These are phyloP conservation scores for Scaptomyza pallida DNA, from an alignment of 1,140 invertebrate genomes.

Conservation along the genomic window DNA sequence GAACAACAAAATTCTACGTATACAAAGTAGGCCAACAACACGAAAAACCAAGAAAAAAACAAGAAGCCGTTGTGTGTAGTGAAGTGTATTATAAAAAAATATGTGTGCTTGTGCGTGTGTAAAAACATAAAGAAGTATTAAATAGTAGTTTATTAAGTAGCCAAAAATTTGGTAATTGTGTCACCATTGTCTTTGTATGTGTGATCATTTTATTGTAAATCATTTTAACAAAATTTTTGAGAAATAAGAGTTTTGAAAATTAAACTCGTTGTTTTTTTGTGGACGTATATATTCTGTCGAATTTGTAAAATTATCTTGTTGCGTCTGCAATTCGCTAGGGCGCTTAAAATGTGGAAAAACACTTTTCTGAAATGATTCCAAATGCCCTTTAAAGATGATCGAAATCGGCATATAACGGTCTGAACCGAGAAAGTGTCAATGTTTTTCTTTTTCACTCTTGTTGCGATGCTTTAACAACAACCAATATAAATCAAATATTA, in stretches of 20 bases:
- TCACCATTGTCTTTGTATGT: slow-evolving; percentile 49
- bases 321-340: slow-evolving; percentile 44
- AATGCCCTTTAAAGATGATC: slow-evolving; percentile 28
- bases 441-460: slow-evolving; percentile 44
- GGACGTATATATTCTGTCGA: slow-evolving; percentile 39
- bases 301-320: slow-evolving; percentile 81
- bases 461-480: slow-evolving; percentile 55
- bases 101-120: slow-evolving; percentile 14
- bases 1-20: slow-evolving; percentile 67
- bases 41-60: slow-evolving; percentile 58
- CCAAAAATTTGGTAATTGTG: slow-evolving; percentile 63
- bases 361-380: slow-evolving; percentile 70
- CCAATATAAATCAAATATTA: slow-evolving; percentile 4
- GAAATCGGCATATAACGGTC: slow-evolving; percentile 37
- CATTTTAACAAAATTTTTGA: slow-evolving; percentile 68
- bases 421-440: slow-evolving; percentile 29
- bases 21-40: slow-evolving; percentile 78
- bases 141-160: slow-evolving; percentile 43
- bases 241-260: slow-evolving; percentile 48
- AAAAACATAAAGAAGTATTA: slow-evolving; percentile 50
- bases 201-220: slow-evolving; percentile 37
- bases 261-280: slow-evolving; percentile 24
- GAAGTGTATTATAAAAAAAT: slow-evolving; percentile 52
- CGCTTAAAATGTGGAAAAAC: slow-evolving; percentile 71
- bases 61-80: slow-evolving; percentile 45